These are phyloP conservation scores for Ooceraea biroi DNA, from an alignment of 1,140 invertebrate genomes.

Conservation along the genomic window DNA sequence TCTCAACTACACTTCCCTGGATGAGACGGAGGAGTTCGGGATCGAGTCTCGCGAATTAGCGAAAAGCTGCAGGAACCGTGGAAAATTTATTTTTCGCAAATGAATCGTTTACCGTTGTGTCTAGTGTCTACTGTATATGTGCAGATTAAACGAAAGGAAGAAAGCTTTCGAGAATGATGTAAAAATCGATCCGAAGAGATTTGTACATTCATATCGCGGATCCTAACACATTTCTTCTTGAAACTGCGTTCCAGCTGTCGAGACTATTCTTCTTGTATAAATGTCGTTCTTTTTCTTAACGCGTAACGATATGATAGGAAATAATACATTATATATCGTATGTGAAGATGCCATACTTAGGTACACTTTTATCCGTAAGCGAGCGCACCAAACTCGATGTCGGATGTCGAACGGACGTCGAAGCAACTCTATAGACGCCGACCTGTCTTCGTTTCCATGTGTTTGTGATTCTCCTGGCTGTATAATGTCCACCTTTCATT, in stretches of 20 bases:
- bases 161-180: background rate
- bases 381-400: constrained; percentile 35
- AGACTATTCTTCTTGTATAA: constrained; percentile 42
- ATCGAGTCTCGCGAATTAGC: no score
- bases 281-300: constrained; percentile 39
- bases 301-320: constrained; percentile 62
- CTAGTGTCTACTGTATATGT: no score
- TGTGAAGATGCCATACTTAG: constrained; percentile 77
- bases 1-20: no score
- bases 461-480: constrained; percentile 15
- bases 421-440: constrained; percentile 61
- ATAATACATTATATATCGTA: constrained; percentile 61
- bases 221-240: constrained; percentile 50
- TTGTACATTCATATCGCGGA: constrained; percentile 37
- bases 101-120: background rate
- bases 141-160: background rate
- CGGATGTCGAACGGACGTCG: constrained; percentile 22
- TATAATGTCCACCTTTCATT: constrained; percentile 34
- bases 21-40: no score
- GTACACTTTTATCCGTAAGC: constrained; percentile 69
- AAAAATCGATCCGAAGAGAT: background rate
- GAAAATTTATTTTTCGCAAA: no score
- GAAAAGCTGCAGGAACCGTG: no score
- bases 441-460: constrained; percentile 51
- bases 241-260: constrained; percentile 2